Evolutionary conservation across 2,888 invertebrate species (phyloP).

Genomic region (Agonopterix alstromeriana): DNA sequence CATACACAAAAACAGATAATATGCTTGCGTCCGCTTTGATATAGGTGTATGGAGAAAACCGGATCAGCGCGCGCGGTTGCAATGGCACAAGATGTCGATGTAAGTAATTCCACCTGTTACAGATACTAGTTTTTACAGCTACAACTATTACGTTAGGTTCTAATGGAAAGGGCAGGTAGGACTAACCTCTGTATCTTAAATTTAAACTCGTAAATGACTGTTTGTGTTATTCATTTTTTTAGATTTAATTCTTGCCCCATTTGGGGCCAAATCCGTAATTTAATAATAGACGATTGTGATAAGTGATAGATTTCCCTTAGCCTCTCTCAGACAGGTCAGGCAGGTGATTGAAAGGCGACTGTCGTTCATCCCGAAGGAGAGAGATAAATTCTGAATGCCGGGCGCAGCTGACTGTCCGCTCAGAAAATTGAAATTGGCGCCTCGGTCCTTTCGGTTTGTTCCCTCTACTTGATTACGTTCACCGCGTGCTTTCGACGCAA

Average conservation of each 20-base stretch:
- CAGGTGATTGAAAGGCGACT: slow-evolving; percentile 58
- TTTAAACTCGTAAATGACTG: no score
- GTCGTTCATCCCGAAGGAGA: slow-evolving; percentile 37
- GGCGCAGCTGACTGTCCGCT: slow-evolving; percentile 49
- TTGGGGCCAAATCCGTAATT: no score
- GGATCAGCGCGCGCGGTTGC: slow-evolving; percentile 36
- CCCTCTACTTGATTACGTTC: slow-evolving; percentile 24
- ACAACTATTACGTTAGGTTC: slow-evolving; percentile 28
- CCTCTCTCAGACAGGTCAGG: slow-evolving; percentile 14
- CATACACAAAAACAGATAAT: slow-evolving; percentile 30
- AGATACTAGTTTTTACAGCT: slow-evolving; percentile 53
- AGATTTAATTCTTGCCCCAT: no score
- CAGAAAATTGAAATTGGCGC: slow-evolving; percentile 54
- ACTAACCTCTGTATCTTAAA: background rate
- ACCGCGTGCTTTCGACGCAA: slow-evolving; percentile 17
- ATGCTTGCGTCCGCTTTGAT: slow-evolving; percentile 29
- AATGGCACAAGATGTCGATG: slow-evolving; percentile 36
- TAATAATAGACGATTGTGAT: no score
- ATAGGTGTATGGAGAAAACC: slow-evolving; percentile 33
- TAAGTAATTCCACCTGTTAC: slow-evolving; percentile 55
- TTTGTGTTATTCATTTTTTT: no score
- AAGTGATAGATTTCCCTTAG: slow-evolving; percentile 10
- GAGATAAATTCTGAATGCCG: slow-evolving; percentile 49
- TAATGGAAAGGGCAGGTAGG: slow-evolving; percentile 10
- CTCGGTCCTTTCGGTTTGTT: slow-evolving; percentile 24